A percentile compares a stretch with the other conserved stretches of the same genome.
These are phyloP conservation scores for Xestia c-nigrum DNA, from an alignment of 2,888 invertebrate species.

Conservation along the genomic window DNA sequence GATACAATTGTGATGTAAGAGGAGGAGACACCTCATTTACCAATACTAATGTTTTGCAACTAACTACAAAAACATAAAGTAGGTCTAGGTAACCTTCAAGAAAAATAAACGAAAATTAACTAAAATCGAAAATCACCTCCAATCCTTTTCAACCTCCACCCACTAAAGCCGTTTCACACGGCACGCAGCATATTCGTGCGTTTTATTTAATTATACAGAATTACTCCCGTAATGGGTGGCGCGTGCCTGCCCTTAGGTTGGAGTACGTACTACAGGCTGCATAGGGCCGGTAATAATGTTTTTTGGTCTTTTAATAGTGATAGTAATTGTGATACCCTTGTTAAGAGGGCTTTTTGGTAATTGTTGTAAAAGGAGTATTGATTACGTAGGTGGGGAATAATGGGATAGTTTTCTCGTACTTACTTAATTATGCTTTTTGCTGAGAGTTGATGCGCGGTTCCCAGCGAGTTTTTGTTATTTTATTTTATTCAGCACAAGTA, in stretches of 20 bases:
- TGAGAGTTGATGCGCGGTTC: constrained; percentile 2
- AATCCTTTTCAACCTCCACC: background rate
- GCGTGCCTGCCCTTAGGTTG: constrained; percentile 70
- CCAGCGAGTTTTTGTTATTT: background rate
- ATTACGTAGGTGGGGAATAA: constrained; percentile 38
- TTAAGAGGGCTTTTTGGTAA: constrained; percentile 53
- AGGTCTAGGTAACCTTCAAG: no score
- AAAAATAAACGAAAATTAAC: background rate
- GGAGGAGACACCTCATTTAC: no score
- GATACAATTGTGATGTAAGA: no score
- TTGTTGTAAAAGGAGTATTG: constrained; percentile 49
- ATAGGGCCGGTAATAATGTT: constrained; percentile 42
- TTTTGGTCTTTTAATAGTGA: constrained; percentile 49
- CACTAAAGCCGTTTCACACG: constrained; percentile 71
- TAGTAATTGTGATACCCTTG: constrained; percentile 57
- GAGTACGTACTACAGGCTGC: constrained; percentile 38
- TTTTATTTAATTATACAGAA: constrained; percentile 78
- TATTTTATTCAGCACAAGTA: no score
- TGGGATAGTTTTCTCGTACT: constrained; percentile 13
- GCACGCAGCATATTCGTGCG: constrained; percentile 71
- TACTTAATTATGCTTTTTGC: constrained; percentile 20
- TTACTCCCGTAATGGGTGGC: constrained; percentile 75
- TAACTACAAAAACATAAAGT: no score
- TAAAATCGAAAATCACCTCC: constrained; percentile 12
- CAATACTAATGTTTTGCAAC: no score